Percentiles rank a stretch among this genome's conserved stretches.
These are phyloP conservation scores for Psittacula echo DNA, from an alignment of 2,797 vertebrate genomes.

Conservation along the genomic window DNA sequence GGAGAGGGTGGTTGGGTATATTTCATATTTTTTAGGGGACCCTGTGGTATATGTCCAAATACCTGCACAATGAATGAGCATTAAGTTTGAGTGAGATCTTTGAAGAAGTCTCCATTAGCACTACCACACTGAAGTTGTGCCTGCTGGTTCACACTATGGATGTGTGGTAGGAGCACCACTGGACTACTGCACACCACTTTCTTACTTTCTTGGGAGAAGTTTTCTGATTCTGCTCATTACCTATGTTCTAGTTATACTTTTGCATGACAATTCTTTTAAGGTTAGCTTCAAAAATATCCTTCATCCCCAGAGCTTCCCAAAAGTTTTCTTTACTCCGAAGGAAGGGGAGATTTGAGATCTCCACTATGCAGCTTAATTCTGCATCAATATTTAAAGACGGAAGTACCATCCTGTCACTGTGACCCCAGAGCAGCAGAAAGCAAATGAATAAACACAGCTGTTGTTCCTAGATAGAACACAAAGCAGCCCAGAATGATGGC, in stretches of 20 bases:
- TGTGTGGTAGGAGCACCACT: neutral
- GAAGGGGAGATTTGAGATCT: neutral
- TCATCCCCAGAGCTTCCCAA: neutral
- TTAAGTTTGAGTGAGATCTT: neutral
- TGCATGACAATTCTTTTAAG: neutral
- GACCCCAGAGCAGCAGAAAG: neutral
- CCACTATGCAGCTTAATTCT: neutral
- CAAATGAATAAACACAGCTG: constrained; percentile 34
- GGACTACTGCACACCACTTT: neutral
- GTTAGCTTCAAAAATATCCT: neutral
- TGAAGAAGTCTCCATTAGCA: neutral
- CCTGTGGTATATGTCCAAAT: neutral
- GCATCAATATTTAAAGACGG: neutral
- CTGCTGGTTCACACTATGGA: neutral
- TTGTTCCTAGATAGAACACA: neutral
- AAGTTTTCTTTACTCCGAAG: neutral
- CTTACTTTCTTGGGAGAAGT: neutral
- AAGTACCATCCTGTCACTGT: neutral
- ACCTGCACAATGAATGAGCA: neutral
- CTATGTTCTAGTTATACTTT: neutral
- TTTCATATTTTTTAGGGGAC: neutral
- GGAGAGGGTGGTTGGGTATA: neutral
- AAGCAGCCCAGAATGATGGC: neutral
- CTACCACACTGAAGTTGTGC: neutral
- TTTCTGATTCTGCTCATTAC: neutral